Percentiles rank a stretch among this genome's conserved stretches.
Evolutionary conservation across 2,113 vertebrate genomes (phyloP).

Genomic region (Microcebus ravelobensis): DNA sequence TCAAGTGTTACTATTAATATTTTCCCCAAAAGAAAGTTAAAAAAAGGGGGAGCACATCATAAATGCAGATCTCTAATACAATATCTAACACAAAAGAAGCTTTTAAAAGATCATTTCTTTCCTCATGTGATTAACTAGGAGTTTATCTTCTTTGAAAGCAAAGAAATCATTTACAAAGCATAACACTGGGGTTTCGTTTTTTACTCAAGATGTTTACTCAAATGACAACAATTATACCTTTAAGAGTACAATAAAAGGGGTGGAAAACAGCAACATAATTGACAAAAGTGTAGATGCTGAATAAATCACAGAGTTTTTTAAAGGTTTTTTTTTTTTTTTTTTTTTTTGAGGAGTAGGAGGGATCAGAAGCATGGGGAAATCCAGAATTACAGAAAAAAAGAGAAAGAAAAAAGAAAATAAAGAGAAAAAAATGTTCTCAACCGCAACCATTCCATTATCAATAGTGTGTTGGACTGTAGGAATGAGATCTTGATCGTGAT

Average conservation of each 20-base stretch:
- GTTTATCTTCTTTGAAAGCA: slow-evolving; percentile 78
- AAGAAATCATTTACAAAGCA: slow-evolving; percentile 80
- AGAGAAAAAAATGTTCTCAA: slow-evolving; percentile 54
- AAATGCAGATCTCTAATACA: slow-evolving; percentile 82
- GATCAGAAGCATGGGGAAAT: slow-evolving; percentile 74
- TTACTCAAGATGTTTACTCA: slow-evolving; percentile 82
- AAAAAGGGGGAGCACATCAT: slow-evolving; percentile 80
- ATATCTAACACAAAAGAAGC: slow-evolving; percentile 79
- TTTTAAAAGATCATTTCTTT: slow-evolving; percentile 81
- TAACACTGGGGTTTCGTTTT: slow-evolving; percentile 80
- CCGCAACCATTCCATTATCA: slow-evolving; percentile 79
- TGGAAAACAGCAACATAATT: slow-evolving; percentile 83
- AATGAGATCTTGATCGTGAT: slow-evolving; percentile 94
- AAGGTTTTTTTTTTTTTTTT: neutral
- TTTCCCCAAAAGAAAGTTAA: slow-evolving; percentile 77
- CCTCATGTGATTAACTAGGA: slow-evolving; percentile 76
- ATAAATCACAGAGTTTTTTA: slow-evolving; percentile 72
- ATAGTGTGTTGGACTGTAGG: slow-evolving; percentile 93
- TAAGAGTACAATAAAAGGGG: slow-evolving; percentile 83
- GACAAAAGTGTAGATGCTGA: slow-evolving; percentile 81
- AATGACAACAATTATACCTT: slow-evolving; percentile 86
- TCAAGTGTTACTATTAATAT: slow-evolving; percentile 65
- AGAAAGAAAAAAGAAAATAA: neutral
- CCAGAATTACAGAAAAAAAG: slow-evolving; percentile 76
- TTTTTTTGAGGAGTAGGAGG: slow-evolving; percentile 48